These are phyloP conservation scores for Orthosia incerta DNA, from an alignment of 2,888 invertebrate genomes.

Conservation along the genomic window DNA sequence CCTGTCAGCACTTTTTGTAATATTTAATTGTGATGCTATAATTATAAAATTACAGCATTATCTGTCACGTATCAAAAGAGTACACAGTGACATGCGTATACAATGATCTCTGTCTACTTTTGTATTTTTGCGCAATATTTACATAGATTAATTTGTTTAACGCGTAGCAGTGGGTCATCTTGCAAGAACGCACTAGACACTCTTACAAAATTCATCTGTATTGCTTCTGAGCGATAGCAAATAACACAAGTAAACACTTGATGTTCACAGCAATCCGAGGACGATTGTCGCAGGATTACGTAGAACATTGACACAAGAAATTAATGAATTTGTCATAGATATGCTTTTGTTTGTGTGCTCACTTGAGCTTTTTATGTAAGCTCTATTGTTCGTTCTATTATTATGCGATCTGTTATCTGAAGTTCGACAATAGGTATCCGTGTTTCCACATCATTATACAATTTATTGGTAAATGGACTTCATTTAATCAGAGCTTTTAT, in stretches of 20 bases:
- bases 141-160: conserved; percentile 79
- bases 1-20: conserved; percentile 14
- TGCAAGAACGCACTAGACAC: conserved; percentile 64
- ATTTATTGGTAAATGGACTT: conserved; percentile 11
- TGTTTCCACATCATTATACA: conserved; percentile 7
- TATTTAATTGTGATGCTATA: conserved; percentile 17
- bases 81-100: conserved; percentile 16
- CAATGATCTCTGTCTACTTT: conserved; percentile 32
- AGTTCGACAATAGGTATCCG: conserved; percentile 17
- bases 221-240: conserved; percentile 67
- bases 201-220: conserved; percentile 74
- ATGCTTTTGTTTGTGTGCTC: conserved; percentile 8
- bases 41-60: conserved; percentile 31
- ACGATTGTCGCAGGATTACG: conserved; percentile 50
- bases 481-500: conserved; percentile 8
- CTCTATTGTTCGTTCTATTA: not conserved
- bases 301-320: conserved; percentile 42
- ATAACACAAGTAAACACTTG: conserved; percentile 67
- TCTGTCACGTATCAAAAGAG: conserved; percentile 29
- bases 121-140: conserved; percentile 78
- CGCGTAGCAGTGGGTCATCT: conserved; percentile 66
- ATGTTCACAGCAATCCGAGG: conserved; percentile 64
- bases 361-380: conserved; percentile 32
- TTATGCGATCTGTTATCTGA: conserved; percentile 18
- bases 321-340: conserved; percentile 49